Base-by-base conservation (phyloP, 2,797 vertebrate species). In the Typhlichthys subterraneus region DNA sequence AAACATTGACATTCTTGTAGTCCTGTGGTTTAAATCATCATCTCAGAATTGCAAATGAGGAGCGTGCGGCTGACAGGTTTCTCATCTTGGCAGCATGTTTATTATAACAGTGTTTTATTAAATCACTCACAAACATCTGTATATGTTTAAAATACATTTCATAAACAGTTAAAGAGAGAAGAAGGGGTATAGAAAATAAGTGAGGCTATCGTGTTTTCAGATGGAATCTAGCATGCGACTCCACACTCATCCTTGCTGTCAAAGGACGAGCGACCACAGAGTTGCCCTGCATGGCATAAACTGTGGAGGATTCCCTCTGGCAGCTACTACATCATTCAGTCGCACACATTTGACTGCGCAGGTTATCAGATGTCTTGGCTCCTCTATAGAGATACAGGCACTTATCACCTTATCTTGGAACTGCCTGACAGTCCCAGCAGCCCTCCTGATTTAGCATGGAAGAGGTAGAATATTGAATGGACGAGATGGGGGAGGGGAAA, bases 281-380 rank as follows among this genome's bases (percentile, higher is more conserved):
- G 6, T 38, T 6, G 33, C 6, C 57, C 59, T 63, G 49, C 59
- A 65, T 59, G 50, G 57, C 23, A 7, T 57, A 56, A 75, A 63
- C 47, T n/a, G n/a, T 53, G 54, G 55, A 53, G 1, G 70, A 73
- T 50, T 56, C 56, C 62, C 63, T 13, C 23, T 62, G 58, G 57
- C 67, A 57, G 57, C 67, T 59, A n/a, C 50, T 29, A 9, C 59
- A 50, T 49, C 74, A 19, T 52, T 63, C 55, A 42, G 17, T 61
- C 59, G 10, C 9, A 2, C 8, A 15, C 7, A 14, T 17, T 56
- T 79, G 65, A 82, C 65, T 38, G 33, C 33, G 33, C 33, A 38
- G 33, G 33, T 38, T 38, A 8, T 38, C 33, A 38, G 33, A 38
- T 38, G 33, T 67, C 48, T 2, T 14, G 7, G 14, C 49, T 8